Evolutionary conservation across 2,888 invertebrate species (phyloP).

Genomic region (Drepanosiphum platanoidis): DNA sequence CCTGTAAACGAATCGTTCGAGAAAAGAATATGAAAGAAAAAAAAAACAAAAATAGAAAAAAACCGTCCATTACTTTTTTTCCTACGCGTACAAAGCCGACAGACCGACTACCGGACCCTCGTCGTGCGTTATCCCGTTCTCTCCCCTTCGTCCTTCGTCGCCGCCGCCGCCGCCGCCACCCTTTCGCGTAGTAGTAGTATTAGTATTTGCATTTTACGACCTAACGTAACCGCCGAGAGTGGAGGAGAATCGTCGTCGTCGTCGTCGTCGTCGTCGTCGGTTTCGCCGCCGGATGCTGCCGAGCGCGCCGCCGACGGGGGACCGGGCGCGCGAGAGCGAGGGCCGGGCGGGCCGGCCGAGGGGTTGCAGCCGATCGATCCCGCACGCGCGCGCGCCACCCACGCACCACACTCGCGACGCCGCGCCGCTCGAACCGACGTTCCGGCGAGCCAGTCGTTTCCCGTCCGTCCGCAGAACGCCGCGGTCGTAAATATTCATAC

Average conservation of each 20-base stretch:
- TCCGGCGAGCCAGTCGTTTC: slow-evolving; percentile 22
- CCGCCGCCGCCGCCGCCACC: background rate
- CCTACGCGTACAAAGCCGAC: too few relatives aligned
- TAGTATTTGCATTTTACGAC: slow-evolving; percentile 42
- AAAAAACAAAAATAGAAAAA: too few relatives aligned
- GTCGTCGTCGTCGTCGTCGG: too few relatives aligned
- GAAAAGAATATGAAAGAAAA: too few relatives aligned
- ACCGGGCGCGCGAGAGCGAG: background rate
- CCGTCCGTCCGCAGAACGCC: slow-evolving; percentile 28
- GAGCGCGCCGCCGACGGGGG: background rate
- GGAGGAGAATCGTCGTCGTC: too few relatives aligned
- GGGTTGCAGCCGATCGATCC: slow-evolving; percentile 52
- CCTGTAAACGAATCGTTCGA: too few relatives aligned
- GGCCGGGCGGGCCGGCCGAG: background rate
- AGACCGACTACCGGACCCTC: too few relatives aligned
- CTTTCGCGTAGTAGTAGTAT: slow-evolving; percentile 3
- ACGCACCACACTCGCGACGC: slow-evolving; percentile 13
- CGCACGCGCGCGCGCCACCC: slow-evolving; percentile 28
- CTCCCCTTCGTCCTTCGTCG: background rate
- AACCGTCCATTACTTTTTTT: too few relatives aligned
- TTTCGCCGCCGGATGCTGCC: slow-evolving; percentile 54
- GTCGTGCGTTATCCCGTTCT: too few relatives aligned
- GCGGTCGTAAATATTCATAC: too few relatives aligned
- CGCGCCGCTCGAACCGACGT: background rate
- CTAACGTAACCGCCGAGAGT: background rate